Evolutionary conservation across 2,797 vertebrate genomes (phyloP), one percentile per base, ranked within the genome.

Genomic region (Alosa sapidissima): DNA sequence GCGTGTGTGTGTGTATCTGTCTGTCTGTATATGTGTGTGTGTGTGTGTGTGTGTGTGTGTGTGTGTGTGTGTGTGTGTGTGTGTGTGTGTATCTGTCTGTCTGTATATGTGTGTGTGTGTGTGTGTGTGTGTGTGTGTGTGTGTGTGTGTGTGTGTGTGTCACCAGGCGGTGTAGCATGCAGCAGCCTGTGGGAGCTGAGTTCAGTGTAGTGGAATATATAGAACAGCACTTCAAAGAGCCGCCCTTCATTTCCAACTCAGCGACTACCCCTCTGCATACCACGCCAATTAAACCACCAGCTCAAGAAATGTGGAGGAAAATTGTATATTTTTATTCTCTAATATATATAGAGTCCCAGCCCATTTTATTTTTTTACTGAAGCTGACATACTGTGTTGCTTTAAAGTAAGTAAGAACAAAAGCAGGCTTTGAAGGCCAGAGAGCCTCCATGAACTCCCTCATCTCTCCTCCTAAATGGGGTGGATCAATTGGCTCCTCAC

Each of bases 201-300:
- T 92, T 88, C 72, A 78, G 36, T 81, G 81, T 49, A 55, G 85
- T 89, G 81, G 87, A 91, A 91, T 93, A 94, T 93, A 93, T 92
- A 89, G 91, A 93, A 93, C 92, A 91, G 87, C 87, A 93, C 94
- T 94, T 95, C 94, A 96, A 94, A 95, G 94, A 89, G 93, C 92
- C 86, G 87, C 91, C 94, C 93, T 94, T 94, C 92, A 93, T 94
- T 94, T 95, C 93, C 91, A 93, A 94, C 93, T 90, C 92, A 93
- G 88, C 90, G 90, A 90, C 91, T 93, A 92, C 90, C 91, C 88
- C 89, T 88, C 91, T 88, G 92, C 91, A 92, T 88, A 88, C 89
- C 75, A 86, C 83, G 86, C 93, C 94, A 94, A 95, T 94, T 94
- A 95, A 93, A 92, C 89, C 86, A 85, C 88, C 7, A 21, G 14